These are phyloP conservation scores for Oscarella lobularis DNA, from an alignment of 37 sponge, comb jelly and placozoan genomes.

Conservation along the genomic window DNA sequence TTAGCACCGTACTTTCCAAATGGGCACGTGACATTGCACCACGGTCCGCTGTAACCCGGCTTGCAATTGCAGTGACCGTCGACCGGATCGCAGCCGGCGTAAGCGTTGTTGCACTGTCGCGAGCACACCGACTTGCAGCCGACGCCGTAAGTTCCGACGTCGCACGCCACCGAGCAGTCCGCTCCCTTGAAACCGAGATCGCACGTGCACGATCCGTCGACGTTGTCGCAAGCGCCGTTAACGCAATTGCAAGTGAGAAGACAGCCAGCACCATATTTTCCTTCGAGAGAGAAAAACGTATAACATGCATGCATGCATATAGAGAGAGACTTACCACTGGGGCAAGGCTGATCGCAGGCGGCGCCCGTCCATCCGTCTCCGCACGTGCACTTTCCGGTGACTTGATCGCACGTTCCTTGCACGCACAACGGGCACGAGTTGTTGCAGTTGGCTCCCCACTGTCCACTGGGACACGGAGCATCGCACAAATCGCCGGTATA, in stretches of 20 bases:
- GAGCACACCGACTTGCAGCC: background rate
- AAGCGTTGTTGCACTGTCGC: background rate
- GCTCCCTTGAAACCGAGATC: background rate
- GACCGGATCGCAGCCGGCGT: background rate
- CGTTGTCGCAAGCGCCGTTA: background rate
- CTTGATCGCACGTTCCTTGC: background rate
- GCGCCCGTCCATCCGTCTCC: background rate
- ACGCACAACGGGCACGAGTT: background rate
- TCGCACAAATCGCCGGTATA: background rate
- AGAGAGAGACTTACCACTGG: too few species aligned
- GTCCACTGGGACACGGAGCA: background rate
- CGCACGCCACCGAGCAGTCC: background rate
- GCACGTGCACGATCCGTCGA: slow-evolving; percentile 1
- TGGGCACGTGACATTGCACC: background rate
- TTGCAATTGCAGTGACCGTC: background rate
- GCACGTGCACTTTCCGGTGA: background rate
- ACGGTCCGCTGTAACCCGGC: background rate
- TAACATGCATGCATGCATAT: too few species aligned
- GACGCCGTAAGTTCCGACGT: slow-evolving; percentile 1
- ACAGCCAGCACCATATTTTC: slow-evolving; percentile 1
- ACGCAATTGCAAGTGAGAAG: background rate
- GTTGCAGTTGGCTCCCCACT: slow-evolving; percentile 1
- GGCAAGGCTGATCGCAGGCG: background rate
- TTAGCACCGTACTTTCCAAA: background rate
- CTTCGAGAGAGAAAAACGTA: too few species aligned